Evolutionary conservation across 2,888 invertebrate genomes (phyloP).

Genomic region (Amiota communis): DNA sequence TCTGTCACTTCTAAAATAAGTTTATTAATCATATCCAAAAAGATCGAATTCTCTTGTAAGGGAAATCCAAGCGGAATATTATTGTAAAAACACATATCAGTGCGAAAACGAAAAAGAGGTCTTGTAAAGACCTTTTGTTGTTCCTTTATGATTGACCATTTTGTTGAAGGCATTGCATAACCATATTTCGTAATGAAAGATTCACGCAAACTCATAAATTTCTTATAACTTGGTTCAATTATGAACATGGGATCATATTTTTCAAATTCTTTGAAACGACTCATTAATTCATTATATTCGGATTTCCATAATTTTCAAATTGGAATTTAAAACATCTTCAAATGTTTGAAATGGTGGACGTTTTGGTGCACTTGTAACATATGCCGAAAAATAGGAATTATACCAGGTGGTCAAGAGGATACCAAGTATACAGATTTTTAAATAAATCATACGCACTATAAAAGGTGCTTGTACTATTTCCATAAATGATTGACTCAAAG

Average conservation of each 20-base stretch:
- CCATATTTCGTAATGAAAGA: constrained; percentile 56
- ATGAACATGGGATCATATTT: constrained; percentile 59
- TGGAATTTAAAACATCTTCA: constrained; percentile 59
- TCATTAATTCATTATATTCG: constrained; percentile 55
- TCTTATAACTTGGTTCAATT: constrained; percentile 47
- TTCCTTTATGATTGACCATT: constrained; percentile 59
- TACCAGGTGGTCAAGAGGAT: constrained; percentile 65
- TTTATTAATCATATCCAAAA: constrained; percentile 47
- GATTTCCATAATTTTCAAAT: constrained; percentile 51
- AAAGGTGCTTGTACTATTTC: constrained; percentile 55
- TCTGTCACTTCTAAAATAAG: constrained; percentile 55
- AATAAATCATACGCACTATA: constrained; percentile 58
- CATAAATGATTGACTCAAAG: constrained; percentile 62
- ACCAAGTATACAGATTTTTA: constrained; percentile 64
- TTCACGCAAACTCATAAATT: constrained; percentile 56
- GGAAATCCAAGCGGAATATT: constrained; percentile 63
- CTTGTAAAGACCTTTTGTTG: constrained; percentile 64
- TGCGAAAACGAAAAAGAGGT: constrained; percentile 57
- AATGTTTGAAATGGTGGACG: constrained; percentile 48
- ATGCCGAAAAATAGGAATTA: constrained; percentile 66
- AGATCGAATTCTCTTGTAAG: constrained; percentile 63
- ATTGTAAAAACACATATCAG: constrained; percentile 61
- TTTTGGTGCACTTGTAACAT: constrained; percentile 63
- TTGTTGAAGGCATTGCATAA: constrained; percentile 55
- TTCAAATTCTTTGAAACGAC: constrained; percentile 35